A percentile compares a stretch with the other conserved stretches of the same genome.
These are phyloP conservation scores for Adelosebastes latens DNA, from an alignment of 2,797 vertebrate species.

Conservation along the genomic window DNA sequence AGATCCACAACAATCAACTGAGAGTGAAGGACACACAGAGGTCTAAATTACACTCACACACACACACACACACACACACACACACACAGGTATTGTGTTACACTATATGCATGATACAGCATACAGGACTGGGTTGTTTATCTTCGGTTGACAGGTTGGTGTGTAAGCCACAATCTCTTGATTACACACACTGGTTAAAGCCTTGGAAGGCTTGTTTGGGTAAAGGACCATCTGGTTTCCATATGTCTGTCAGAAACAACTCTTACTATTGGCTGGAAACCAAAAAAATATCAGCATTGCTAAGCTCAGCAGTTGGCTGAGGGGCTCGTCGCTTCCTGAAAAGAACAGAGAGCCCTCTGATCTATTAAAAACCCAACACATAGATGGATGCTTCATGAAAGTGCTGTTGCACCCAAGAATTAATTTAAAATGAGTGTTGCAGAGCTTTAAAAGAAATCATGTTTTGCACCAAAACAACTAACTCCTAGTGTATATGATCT, in stretches of 20 bases:
- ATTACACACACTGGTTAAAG: conserved; percentile 58
- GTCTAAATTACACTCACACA: background rate
- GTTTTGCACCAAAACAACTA: background rate
- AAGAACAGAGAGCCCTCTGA: conserved; percentile 37
- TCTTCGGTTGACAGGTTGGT: conserved; percentile 58
- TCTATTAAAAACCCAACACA: conserved; percentile 42
- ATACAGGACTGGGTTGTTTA: conserved; percentile 53
- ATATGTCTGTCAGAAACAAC: conserved; percentile 70
- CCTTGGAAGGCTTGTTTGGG: conserved; percentile 56
- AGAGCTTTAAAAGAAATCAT: background rate
- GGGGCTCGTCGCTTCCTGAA: conserved; percentile 45
- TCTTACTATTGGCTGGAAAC: conserved; percentile 54
- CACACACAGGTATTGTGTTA: conserved; percentile 17
- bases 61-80: background rate
- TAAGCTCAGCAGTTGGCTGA: conserved; percentile 49
- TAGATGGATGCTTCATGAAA: conserved; percentile 25
- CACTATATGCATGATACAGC: conserved; percentile 18
- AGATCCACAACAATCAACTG: conserved; percentile 28
- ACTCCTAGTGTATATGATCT: background rate
- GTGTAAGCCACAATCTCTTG: conserved; percentile 53
- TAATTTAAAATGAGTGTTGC: background rate
- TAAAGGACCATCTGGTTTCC: conserved; percentile 74
- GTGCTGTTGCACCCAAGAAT: background rate
- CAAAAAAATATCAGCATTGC: conserved; percentile 55
- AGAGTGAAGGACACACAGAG: conserved; percentile 9